These are phyloP conservation scores for Rhinichthys osculus DNA, from an alignment of 2,797 vertebrate species.

Conservation along the genomic window DNA sequence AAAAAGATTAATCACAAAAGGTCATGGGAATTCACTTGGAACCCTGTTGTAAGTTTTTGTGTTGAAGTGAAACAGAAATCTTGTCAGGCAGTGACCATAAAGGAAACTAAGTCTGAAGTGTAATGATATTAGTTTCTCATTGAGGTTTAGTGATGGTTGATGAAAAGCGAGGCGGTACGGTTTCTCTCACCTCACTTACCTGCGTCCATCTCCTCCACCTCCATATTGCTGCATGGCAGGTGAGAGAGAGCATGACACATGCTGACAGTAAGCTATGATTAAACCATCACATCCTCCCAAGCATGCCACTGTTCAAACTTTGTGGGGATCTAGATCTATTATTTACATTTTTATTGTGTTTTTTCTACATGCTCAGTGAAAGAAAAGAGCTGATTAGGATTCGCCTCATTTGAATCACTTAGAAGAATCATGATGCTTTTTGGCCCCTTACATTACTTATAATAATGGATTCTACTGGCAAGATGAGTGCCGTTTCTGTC, in stretches of 20 bases:
- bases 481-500: conserved; percentile 28
- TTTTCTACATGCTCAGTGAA: conserved; percentile 14
- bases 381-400: conserved; percentile 36
- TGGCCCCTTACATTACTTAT: conserved; percentile 49
- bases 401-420: conserved; percentile 44
- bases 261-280: conserved; percentile 19
- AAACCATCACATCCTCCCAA: conserved; percentile 20
- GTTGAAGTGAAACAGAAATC: not conserved
- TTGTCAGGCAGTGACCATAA: conserved; percentile 1
- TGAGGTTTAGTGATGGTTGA: conserved; percentile 1
- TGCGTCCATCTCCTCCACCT: conserved; percentile 75
- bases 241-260: conserved; percentile 60
- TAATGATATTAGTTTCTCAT: conserved; percentile 7
- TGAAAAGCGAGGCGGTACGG: not conserved
- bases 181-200: conserved; percentile 71
- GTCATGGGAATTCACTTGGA: not conserved
- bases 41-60: not conserved
- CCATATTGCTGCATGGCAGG: conserved; percentile 78
- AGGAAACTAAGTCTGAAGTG: conserved; percentile 5
- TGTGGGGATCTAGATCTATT: not conserved
- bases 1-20: not conserved
- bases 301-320: not conserved
- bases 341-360: not conserved
- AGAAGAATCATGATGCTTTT: conserved; percentile 12
- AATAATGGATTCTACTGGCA: conserved; percentile 35